Evolutionary conservation across 2,113 vertebrate genomes (phyloP), one percentile per base, ranked within the genome.

Genomic region (Solenodon paradoxus): DNA sequence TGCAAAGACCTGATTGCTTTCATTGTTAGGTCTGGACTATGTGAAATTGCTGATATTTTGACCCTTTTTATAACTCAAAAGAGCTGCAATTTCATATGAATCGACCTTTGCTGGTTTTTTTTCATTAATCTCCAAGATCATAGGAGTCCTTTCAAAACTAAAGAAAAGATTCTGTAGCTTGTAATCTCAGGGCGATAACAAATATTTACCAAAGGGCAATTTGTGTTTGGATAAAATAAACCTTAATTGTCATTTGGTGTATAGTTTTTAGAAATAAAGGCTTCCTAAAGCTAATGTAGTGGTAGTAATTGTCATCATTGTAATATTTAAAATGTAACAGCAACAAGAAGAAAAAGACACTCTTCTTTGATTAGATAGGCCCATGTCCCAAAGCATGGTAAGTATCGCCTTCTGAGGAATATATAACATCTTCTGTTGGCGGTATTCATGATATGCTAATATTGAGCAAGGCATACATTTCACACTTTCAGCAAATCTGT

Each of bases 131-230:
- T 87, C 51, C 69, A 87, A 75, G n/a, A 64, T 86, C 9, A 32
- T 80, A 87, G 88, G 63, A 92, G 45, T 40, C 49, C 10, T 69
- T 94, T 93, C 47, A 61, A 81, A 97, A 82, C 10, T 51, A 89
- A 96, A 75, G 42, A 80, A 89, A 64, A 77, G 47, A 86, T 74
- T 82, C 38, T 89, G 17, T 86, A 89, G 69, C 28, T 22, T 35
- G 4, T 75, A 53, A 79, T 86, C 13, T 78, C 20, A 72, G 49
- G 78, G 42, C 40, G 47, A 8, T 92, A 68, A 2, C 45, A 80
- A 91, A 72, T 92, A 89, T 94, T 92, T 77, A 81, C 59, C 74
- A 82, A 92, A n/a, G 85, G 74, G 88, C 20, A 88, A 22, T 93
- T 86, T 80, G 55, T 45, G 12, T 88, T 95, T 84, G 38, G 45